These are phyloP conservation scores for Lottia gigantea DNA, from an alignment of 2,888 invertebrate species.

Conservation along the genomic window DNA sequence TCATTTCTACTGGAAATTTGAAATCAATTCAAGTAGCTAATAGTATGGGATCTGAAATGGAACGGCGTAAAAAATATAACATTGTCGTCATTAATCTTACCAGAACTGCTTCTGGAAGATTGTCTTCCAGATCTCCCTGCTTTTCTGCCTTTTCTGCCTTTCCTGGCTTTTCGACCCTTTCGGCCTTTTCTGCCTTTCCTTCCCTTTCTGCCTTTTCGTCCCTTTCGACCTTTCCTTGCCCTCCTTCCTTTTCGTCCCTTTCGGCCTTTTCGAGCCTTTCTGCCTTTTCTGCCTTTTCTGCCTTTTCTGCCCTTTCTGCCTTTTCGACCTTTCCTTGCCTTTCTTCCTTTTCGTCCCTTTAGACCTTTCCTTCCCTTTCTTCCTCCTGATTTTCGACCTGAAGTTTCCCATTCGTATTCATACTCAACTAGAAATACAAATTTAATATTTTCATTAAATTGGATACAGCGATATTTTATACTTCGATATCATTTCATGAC, in stretches of 20 bases:
- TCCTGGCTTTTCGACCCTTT: background rate
- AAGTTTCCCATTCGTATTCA: background rate
- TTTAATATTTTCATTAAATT: too few relatives aligned
- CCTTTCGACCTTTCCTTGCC: background rate
- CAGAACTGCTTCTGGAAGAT: too few relatives aligned
- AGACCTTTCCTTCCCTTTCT: background rate
- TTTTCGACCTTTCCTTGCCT: background rate
- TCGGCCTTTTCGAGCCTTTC: background rate
- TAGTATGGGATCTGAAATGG: too few relatives aligned
- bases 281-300: background rate
- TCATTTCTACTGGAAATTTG: too few relatives aligned
- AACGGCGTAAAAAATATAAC: too few relatives aligned
- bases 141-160: background rate
- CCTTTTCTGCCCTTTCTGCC: background rate
- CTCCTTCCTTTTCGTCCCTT: background rate
- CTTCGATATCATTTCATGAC: too few relatives aligned
- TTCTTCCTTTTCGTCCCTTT: background rate
- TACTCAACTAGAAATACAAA: background rate
- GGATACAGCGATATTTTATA: too few relatives aligned
- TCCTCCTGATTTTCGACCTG: background rate
- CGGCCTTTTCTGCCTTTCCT: conserved; percentile 1
- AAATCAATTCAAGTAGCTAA: too few relatives aligned
- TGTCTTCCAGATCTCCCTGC: too few relatives aligned
- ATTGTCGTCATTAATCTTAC: too few relatives aligned
- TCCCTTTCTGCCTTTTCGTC: background rate